Percentiles rank a stretch among this genome's conserved stretches.
phyloP scores from a whole-genome alignment of 2,797 vertebrate genomes.

The Antrozous pallidus region DNA sequence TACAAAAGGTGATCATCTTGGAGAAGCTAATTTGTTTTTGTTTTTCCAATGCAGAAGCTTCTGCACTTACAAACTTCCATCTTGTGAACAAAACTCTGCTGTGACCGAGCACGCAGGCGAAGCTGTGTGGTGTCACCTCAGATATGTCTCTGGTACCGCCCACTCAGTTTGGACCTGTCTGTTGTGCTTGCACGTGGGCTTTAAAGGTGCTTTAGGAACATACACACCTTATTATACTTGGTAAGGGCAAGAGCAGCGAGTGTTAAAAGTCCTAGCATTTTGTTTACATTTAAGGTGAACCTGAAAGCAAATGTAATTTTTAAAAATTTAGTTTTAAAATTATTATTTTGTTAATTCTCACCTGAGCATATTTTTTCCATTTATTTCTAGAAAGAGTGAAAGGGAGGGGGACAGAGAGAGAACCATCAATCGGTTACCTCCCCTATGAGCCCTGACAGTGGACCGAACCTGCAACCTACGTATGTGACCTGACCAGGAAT shows the following conservation, averaged over 20 bases:
- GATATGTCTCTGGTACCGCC: not conserved
- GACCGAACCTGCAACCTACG: not conserved
- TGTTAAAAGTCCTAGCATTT: not conserved
- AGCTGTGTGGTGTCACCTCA: not conserved
- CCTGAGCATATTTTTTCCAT: not conserved
- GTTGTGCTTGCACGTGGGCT: not conserved
- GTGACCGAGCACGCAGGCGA: not conserved
- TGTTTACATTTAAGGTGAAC: not conserved
- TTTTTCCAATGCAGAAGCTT: not conserved
- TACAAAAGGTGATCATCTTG: not conserved
- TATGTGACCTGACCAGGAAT: not conserved
- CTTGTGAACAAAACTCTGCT: not conserved
- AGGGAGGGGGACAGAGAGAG: not conserved
- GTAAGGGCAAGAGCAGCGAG: not conserved
- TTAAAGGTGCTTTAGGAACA: not conserved
- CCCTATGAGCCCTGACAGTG: not conserved
- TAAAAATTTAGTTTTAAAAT: not conserved
- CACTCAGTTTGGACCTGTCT: not conserved
- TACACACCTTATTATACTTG: not conserved
- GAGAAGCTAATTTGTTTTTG: not conserved
- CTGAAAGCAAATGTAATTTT: not conserved
- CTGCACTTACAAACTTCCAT: not conserved
- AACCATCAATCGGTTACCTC: not conserved
- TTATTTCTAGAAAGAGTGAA: not conserved
- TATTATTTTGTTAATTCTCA: not conserved